Conservation (phyloP, 2,797 vertebrate genomes). For the Syngnathus rostellatus region DNA sequence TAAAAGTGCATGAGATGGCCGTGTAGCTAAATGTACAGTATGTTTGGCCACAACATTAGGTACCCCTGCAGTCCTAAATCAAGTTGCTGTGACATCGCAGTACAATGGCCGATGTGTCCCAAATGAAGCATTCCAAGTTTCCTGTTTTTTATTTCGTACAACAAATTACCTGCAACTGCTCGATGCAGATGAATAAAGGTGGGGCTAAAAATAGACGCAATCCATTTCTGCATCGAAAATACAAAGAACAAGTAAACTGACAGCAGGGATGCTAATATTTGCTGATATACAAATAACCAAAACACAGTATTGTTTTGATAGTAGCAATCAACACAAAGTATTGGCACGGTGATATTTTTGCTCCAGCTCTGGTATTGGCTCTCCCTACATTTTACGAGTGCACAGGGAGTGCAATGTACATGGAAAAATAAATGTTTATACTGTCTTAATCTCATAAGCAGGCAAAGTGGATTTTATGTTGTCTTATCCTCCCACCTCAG, state of each 20-base stretch:
- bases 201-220: not conserved
- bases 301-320: not conserved
- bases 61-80: not conserved
- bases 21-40: not conserved
- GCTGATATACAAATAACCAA: too few relatives aligned
- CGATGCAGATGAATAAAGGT: not conserved
- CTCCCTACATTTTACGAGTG: not conserved
- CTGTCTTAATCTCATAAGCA: not conserved
- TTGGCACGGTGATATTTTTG: not conserved
- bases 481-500: not conserved
- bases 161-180: not conserved
- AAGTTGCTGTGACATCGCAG: not conserved
- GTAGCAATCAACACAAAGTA: not conserved
- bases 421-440: not conserved
- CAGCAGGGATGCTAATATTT: too few relatives aligned
- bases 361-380: not conserved
- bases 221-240: not conserved
- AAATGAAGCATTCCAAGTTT: not conserved
- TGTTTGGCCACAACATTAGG: not conserved
- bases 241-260: too few relatives aligned
- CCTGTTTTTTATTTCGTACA: not conserved
- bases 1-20: slow-evolving; percentile 9
- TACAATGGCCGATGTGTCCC: not conserved
- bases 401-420: not conserved
- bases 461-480: not conserved